Base-by-base conservation (phyloP, 92 coral and sea anemone genomes). In the Hydrozoanthus gracilis region DNA sequence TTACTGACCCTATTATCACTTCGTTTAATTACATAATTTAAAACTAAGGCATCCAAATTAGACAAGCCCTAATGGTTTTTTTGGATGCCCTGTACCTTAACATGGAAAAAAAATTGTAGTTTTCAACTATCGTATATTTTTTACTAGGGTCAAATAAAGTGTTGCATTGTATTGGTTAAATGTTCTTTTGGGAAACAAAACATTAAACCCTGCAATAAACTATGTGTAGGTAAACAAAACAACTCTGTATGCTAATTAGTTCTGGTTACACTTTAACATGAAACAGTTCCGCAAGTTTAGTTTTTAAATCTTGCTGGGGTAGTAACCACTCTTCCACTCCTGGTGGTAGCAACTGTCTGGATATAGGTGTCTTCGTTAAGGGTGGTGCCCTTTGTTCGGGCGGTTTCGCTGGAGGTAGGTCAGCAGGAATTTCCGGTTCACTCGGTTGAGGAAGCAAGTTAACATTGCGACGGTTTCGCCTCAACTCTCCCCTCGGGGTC, bases 261-360 rank as follows among this genome's bases (percentile, higher is more conserved):
- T 62, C 7, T 75, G 39, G 18, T n/a, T 50, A n/a, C 8, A n/a
- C 51, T 7, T 8, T 14, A 51, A 44, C 49, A 18, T 50, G n/a
- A 75, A 75, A 75, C 61, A 13, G 77, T 73, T 73, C 20, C 7
- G 6, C 78, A 46, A 71, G 39, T 74, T 44, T 51, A 48, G 13
- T 75, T 46, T 18, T 51, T 75, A 18, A 50, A 75, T 50, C 64
- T 49, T 50, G 79, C 79, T 8, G 61, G 79, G 62, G 79, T 49
- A 46, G 12, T 75, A 18, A 75, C 79, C 49, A 75, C 54, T 75
- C 79, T 75, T 9, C 79, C 79, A 49, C 61, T 51, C 61, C 79
- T 75, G 60, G 64, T 75, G 4, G 44, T 75, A 5, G 16, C 64
- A 75, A 20, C 64, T 4, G 79, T 49, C 49, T 52, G 5, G 79